These are phyloP conservation scores for Gymnocheta viridis DNA, from an alignment of 2,888 invertebrate genomes.

Conservation along the genomic window DNA sequence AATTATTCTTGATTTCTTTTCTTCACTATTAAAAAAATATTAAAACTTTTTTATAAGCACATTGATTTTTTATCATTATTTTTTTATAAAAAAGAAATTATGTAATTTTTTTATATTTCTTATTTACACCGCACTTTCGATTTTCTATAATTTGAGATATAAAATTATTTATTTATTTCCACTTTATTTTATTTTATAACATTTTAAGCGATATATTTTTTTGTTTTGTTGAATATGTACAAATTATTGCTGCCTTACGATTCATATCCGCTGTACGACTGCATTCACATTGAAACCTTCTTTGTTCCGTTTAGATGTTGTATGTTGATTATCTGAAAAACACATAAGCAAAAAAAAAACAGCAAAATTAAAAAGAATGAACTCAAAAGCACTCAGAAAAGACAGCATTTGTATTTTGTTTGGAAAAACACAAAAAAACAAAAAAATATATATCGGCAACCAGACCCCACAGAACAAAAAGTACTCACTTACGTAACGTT, in stretches of 20 bases:
- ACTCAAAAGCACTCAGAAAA: slow-evolving; percentile 20
- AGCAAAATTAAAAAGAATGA: slow-evolving; percentile 33
- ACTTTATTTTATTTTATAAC: slow-evolving; percentile 16
- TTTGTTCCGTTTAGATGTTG: slow-evolving; percentile 65
- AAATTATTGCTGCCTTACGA: slow-evolving; percentile 45
- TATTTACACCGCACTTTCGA: slow-evolving; percentile 31
- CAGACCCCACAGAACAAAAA: slow-evolving; percentile 33
- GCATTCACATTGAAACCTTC: slow-evolving; percentile 56
- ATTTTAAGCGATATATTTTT: slow-evolving; percentile 39
- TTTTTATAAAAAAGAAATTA: slow-evolving; percentile 19
- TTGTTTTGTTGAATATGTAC: slow-evolving; percentile 37
- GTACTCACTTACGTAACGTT: slow-evolving; percentile 60
- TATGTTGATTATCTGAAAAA: slow-evolving; percentile 71
- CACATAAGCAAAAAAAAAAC: slow-evolving; percentile 43
- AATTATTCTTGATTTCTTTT: slow-evolving; percentile 42
- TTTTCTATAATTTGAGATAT: not conserved
- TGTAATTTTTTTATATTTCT: slow-evolving; percentile 17
- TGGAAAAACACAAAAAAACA: slow-evolving; percentile 65
- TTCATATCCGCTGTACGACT: slow-evolving; percentile 60
- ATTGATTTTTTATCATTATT: not conserved
- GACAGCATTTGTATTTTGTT: slow-evolving; percentile 29
- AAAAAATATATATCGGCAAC: slow-evolving; percentile 36
- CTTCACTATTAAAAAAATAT: slow-evolving; percentile 8
- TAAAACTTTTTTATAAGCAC: slow-evolving; percentile 18
- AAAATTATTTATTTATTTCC: slow-evolving; percentile 11